These are phyloP conservation scores for Apteryx owenii DNA, from an alignment of 2,113 vertebrate species.

Conservation along the genomic window DNA sequence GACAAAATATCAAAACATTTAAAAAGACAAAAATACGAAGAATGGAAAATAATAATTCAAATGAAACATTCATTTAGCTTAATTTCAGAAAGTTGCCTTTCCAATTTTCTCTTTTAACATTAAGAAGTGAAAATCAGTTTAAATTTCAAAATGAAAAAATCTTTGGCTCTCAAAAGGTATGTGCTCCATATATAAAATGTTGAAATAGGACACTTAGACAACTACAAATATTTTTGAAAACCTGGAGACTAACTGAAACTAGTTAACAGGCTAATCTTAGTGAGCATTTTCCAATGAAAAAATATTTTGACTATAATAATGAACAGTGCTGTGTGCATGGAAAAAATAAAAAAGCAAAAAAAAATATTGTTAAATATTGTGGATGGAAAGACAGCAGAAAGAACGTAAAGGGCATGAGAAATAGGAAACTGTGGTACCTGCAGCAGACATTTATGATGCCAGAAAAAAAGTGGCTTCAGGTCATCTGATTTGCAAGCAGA, in stretches of 20 bases:
- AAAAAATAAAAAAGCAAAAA: background rate
- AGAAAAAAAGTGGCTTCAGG: background rate
- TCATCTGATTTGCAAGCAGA: background rate
- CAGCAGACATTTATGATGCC: background rate
- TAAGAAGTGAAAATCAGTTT: background rate
- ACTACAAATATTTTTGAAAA: background rate
- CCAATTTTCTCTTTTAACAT: background rate
- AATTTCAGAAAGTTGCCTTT: background rate
- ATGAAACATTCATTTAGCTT: background rate
- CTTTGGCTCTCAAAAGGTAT: background rate
- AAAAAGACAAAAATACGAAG: background rate
- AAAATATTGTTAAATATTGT: background rate
- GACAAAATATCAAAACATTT: background rate
- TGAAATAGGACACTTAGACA: background rate
- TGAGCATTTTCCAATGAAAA: background rate
- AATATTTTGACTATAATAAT: background rate
- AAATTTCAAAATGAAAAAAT: background rate
- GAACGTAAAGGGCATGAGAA: background rate
- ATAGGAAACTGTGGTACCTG: background rate
- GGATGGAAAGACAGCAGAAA: background rate
- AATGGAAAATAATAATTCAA: background rate
- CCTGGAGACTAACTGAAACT: background rate
- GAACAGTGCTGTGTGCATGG: background rate
- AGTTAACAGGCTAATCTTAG: background rate
- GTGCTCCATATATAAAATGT: background rate